Evolutionary conservation across 1,140 invertebrate genomes (phyloP), one percentile per base, ranked within the genome.

Genomic region (Drosophila santomea): DNA sequence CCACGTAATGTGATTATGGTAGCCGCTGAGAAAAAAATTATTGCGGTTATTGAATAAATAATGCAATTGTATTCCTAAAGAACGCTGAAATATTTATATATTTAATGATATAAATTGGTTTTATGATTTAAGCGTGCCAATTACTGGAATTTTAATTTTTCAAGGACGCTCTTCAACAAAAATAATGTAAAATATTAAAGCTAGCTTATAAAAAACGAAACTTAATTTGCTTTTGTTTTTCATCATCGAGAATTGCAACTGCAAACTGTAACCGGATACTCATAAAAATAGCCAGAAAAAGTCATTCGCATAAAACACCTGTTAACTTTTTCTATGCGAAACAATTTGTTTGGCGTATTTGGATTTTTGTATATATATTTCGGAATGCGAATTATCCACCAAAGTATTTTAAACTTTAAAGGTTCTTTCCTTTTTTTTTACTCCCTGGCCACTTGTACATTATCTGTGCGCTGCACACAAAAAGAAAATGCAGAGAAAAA

Each of bases 1-100:
- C 98, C 97, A 69, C 96, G 94, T 11, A 98, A 93, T 0, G 97
- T 98, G 28, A 98, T 93, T 60, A 97, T 95, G 1, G 97, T 97
- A 4, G 97, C 96, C 93, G 96, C 97, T 25, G 25, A 25, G 4
- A 4, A 25, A 25, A 4, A 25, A 25, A 25, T 25, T 4, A 2
- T 20, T 4, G 25, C 25, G 25, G 25, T 5, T 4, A 25, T 25
- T 25, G 25, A 25, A 25, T 39, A 14, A 4, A 38, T 38, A 38
- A 32, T 8, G 8, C 1, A 8, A 32, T 32, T 32, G 28, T 32
- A 32, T 32, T 8, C 8, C 28, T 32, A 8, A 32, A 32, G 7
- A 32, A 32, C 8, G 7, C 3, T 32, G 8, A 32, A 32, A 3
- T 10, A 32, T 32, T 10, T 32, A 0, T 8, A 32, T 32, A 32